Base-by-base conservation (phyloP, 2,113 vertebrate species). In the Callithrix jacchus region DNA sequence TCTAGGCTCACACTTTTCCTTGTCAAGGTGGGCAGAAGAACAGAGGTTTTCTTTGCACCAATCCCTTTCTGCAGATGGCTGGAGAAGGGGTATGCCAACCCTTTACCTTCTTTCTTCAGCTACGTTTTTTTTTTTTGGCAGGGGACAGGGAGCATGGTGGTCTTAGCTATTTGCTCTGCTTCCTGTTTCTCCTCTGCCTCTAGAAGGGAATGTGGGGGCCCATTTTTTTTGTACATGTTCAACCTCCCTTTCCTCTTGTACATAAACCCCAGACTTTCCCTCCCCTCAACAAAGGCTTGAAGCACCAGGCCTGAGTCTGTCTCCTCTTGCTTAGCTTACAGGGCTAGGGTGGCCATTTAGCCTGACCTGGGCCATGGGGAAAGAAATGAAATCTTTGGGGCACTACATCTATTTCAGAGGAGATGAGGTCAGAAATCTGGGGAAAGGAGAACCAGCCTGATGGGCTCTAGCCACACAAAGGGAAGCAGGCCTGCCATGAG, bases 201-300 rank as follows among this genome's bases (percentile, higher is more conserved):
- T 87, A 30, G 54, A 91, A 92, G 71, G 85, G 40, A 95, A n/a
- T 42, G 32, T 8, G 37, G 73, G 89, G 77, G 42, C n/a, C 71
- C 52, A 66, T 6, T 89, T 56, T 89, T 97, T 96, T 97, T 98
- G 96, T 97, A 97, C 58, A 98, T 98, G 96, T 91, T 85, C 66
- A 91, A 73, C 64, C 80, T 96, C 68, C 92, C 76, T 89, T 84
- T 80, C 93, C 83, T 85, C 70, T 88, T 97, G 97, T 98, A 97
- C 25, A 97, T 97, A 97, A 96, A 97, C 68, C 89, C 64, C 49
- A 87, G 87, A 92, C 64, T 58, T 74, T 87, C 68, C 42, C 54
- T 68, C 61, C 96, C 96, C 68, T 94, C 70, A 97, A 97, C 95
- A 97, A 97, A 98, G 82, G 95, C 97, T 94, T 96, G n/a, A 97